Base-by-base conservation (phyloP, 2,113 vertebrate species). In the Aix galericulata region DNA sequence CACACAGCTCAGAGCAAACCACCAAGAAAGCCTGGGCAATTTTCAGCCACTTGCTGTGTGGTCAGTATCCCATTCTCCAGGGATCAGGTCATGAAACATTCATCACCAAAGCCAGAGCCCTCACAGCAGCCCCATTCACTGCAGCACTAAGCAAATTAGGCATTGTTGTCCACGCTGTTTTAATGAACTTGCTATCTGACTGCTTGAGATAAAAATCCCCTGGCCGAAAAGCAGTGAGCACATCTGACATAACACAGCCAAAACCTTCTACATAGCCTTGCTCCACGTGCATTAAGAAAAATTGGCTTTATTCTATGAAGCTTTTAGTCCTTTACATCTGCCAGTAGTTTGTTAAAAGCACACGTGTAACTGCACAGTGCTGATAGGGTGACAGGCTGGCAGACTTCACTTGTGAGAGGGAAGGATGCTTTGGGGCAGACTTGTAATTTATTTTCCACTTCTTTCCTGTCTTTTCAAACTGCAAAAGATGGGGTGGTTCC, bases 171-270 rank as follows among this genome's bases (percentile, higher is more conserved):
- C 60, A 67, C 27, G 44, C 55, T 7, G 12, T 75, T 96, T 95
- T 96, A 96, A 94, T 81, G 64, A 93, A 76, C 68, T 95, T 83
- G 13, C 60, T 60, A 55, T 78, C 73, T 91, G 93, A 86, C 53
- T 85, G 82, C 52, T 46, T 1, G 36, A 66, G 83, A 94, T 64
- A 95, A 93, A 96, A 93, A 38, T 42, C 23, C 71, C 44, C 36
- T 17, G 42, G 67, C 31, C 59, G 73, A 53, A 86, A 91, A 86
- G 53, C 29, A 34, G 66, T 81, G 76, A 89, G 25, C 16, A n/a
- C 55, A 88, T 87, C 62, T 58, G 42, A 92, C 38, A 76, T 3
- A 77, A 82, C 84, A 81, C 26, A 85, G 78, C n/a, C 58, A 75
- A 59, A 40, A 55, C 21, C 42, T 82, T 83, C 87, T 72, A 40